A percentile compares a stretch with the other conserved stretches of the same genome.
phyloP scores from a whole-genome alignment of 2,888 invertebrate genomes.

The Aleiodes alternator region DNA sequence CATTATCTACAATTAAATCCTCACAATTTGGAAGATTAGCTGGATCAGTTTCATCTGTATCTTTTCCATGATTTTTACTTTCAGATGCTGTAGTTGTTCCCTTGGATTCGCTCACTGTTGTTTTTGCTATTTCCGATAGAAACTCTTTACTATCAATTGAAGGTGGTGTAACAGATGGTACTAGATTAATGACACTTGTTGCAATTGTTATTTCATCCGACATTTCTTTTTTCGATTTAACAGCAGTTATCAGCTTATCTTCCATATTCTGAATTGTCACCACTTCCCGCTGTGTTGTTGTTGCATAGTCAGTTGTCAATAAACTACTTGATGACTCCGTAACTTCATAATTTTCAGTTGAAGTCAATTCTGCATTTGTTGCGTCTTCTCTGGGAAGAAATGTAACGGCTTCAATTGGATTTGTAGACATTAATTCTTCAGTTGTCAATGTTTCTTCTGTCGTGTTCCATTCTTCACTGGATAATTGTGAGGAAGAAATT shows the following conservation, averaged over 20 bases:
- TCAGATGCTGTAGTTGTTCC: too few species aligned
- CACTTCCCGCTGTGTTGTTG: neutral
- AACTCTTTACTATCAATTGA: slow-evolving; percentile 23
- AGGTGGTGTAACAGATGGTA: slow-evolving; percentile 1
- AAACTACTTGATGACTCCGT: neutral
- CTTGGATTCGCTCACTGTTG: neutral
- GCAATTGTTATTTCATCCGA: neutral
- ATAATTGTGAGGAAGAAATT: neutral
- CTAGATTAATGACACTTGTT: neutral
- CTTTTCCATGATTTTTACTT: too few species aligned
- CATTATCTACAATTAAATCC: neutral
- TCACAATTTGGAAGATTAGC: neutral
- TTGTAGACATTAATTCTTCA: neutral
- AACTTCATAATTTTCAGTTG: neutral
- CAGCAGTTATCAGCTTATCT: slow-evolving; percentile 17
- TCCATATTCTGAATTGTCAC: neutral
- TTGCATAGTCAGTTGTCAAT: neutral
- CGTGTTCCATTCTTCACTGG: slow-evolving; percentile 4
- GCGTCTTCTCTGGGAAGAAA: neutral
- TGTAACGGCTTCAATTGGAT: neutral
- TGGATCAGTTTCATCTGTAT: neutral
- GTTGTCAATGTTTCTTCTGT: neutral
- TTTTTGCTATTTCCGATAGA: slow-evolving; percentile 4
- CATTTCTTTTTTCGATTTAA: slow-evolving; percentile 17
- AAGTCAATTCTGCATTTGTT: neutral